Conservation (phyloP, 2,888 invertebrate genomes). For the Boloria selene region DNA sequence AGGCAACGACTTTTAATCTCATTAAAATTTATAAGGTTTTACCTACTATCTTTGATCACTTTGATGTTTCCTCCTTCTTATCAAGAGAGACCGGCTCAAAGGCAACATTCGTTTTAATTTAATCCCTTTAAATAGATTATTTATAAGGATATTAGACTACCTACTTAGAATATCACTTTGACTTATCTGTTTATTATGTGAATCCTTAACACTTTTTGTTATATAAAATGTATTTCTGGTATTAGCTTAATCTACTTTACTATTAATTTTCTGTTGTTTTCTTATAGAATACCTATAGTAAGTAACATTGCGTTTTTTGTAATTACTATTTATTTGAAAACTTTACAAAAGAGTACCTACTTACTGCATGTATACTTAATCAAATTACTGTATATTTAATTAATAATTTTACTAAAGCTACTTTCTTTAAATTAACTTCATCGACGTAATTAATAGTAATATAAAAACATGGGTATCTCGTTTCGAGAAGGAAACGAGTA, state of each 20-base stretch:
- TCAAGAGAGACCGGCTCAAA: conserved; percentile 39
- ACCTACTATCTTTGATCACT: conserved; percentile 38
- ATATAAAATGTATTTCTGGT: neutral
- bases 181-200: neutral
- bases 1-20: conserved; percentile 30
- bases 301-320: too few species aligned
- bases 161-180: conserved; percentile 5
- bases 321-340: too few species aligned
- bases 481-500: conserved; percentile 59
- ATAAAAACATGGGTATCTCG: conserved; percentile 50
- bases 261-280: too few species aligned
- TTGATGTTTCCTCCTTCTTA: conserved; percentile 44
- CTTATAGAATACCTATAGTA: too few species aligned
- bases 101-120: conserved; percentile 41
- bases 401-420: too few species aligned
- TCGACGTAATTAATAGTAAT: conserved; percentile 21
- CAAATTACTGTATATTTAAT: too few species aligned
- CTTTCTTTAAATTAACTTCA: too few species aligned
- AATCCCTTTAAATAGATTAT: conserved; percentile 26
- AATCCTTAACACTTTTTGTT: neutral
- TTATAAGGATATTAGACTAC: conserved; percentile 14
- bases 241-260: too few species aligned
- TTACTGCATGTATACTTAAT: too few species aligned
- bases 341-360: too few species aligned
- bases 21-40: conserved; percentile 46